Conservation (phyloP, 2,797 vertebrate genomes). For the Benthosema pterotum region DNA sequence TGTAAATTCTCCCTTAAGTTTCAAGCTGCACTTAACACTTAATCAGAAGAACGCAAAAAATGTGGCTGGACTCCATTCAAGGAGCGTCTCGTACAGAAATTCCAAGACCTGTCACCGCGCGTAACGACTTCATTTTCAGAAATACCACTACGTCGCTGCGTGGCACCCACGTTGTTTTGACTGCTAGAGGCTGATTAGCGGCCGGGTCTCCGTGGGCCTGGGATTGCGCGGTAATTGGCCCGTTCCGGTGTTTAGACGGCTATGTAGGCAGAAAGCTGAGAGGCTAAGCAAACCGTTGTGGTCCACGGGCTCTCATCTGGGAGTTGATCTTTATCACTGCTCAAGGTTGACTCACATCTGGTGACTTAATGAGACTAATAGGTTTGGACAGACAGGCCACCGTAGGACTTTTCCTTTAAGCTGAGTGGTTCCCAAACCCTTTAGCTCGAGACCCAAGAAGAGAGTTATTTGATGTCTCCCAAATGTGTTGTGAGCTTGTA, state of each 20-base stretch:
- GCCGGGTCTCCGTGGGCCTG: slow-evolving; percentile 39
- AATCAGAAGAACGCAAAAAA: slow-evolving; percentile 1
- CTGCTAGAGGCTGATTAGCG: slow-evolving; percentile 53
- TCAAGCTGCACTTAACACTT: slow-evolving; percentile 1
- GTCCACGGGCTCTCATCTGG: slow-evolving; percentile 54
- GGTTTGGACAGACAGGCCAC: slow-evolving; percentile 43
- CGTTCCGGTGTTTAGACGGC: slow-evolving; percentile 64
- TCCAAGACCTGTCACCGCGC: slow-evolving; percentile 22
- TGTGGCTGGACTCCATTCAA: slow-evolving; percentile 9
- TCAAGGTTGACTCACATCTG: slow-evolving; percentile 67
- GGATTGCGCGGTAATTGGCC: slow-evolving; percentile 54
- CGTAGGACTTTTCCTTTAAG: slow-evolving; percentile 35
- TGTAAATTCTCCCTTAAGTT: slow-evolving; percentile 1
- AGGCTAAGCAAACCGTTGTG: slow-evolving; percentile 55
- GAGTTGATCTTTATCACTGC: slow-evolving; percentile 71
- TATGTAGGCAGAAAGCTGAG: slow-evolving; percentile 49
- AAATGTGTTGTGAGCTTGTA: too few relatives aligned
- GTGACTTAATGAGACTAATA: slow-evolving; percentile 65
- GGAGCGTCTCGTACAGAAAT: slow-evolving; percentile 23
- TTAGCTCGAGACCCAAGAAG: too few relatives aligned
- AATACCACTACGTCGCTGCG: slow-evolving; percentile 19
- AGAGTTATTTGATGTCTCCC: too few relatives aligned
- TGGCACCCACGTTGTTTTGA: slow-evolving; percentile 55
- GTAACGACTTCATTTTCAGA: slow-evolving; percentile 13
- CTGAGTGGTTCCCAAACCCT: too few relatives aligned